Conservation (phyloP, 2,797 vertebrate species). For the Mormyrops boulengeri region DNA sequence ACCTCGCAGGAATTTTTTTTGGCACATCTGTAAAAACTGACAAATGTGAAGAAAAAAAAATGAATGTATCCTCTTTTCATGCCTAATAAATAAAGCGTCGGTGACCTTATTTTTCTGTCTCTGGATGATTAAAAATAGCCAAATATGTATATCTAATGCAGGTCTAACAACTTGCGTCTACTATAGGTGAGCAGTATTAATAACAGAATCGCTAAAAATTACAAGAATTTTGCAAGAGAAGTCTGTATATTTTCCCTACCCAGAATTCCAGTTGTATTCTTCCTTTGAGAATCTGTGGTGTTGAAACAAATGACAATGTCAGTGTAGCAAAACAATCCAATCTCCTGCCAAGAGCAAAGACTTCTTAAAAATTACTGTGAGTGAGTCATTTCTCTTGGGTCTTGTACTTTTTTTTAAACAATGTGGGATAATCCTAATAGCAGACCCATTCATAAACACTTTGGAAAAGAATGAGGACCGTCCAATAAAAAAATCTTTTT, state of each 20-base stretch:
- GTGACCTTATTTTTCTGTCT: background rate
- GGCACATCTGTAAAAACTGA: background rate
- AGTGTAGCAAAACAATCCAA: background rate
- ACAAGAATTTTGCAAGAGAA: background rate
- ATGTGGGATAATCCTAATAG: constrained; percentile 9
- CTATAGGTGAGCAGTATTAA: background rate
- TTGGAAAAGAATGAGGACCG: background rate
- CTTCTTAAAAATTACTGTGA: constrained; percentile 7
- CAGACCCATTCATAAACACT: constrained; percentile 10
- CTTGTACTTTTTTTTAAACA: background rate
- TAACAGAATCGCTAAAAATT: background rate
- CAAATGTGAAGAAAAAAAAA: background rate
- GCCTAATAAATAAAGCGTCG: background rate
- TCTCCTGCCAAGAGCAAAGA: background rate
- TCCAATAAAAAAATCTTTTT: background rate
- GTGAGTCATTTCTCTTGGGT: background rate
- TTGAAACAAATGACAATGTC: background rate
- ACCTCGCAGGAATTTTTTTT: background rate
- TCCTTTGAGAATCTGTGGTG: background rate
- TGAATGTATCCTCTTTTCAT: background rate
- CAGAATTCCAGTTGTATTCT: background rate
- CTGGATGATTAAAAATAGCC: background rate
- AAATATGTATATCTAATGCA: background rate
- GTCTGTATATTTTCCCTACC: background rate
- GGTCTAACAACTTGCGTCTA: background rate